Evolutionary conservation across 1,140 invertebrate genomes (phyloP), one percentile per base, ranked within the genome.

Genomic region (Solen grandis): DNA sequence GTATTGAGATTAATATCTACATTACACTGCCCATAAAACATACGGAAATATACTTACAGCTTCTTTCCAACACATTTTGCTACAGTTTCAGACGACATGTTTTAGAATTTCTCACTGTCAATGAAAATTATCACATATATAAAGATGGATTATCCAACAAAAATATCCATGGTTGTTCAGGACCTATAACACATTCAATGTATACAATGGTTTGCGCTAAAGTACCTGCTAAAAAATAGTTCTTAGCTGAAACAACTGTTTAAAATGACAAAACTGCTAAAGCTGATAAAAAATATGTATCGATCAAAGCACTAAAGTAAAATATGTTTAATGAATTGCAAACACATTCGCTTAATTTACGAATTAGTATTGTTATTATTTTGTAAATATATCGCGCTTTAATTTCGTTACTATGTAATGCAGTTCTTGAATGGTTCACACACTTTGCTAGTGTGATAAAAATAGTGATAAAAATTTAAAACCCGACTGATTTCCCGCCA

Each of bases 21-120:
- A n/a, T 10, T 10, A 50, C 10, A 50, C 10, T 50, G 10, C n/a
- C 10, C n/a, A n/a, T 10, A 10, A 10, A 50, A 50, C 10, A 10
- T n/a, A 50, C n/a, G n/a, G 46, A 27, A 5, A 5, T 38, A 38
- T 69, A 79, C 76, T 79, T 81, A 87, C 85, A 87, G 57, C 65
- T 85, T 85, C 73, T 84, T 85, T 22, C 84, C 83, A 25, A 87
- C 85, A 41, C 68, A 69, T 36, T 87, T 85, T 22, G 85, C 77
- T 65, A 87, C 84, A 16, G 76, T 84, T 41, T 83, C 68, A 16
- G 84, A 84, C 14, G 85, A 84, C 85, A 87, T 87, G 14, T 16
- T 35, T 69, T 29, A 76, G 62, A 57, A 63, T 25, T 69, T 70
- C 25, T 68, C n/a, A 70, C 36, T 22, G 19, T 38, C 65, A 76